Evolutionary conservation across 92 coral and sea anemone species (phyloP).

Genomic region (Anthopleura xanthogrammica): DNA sequence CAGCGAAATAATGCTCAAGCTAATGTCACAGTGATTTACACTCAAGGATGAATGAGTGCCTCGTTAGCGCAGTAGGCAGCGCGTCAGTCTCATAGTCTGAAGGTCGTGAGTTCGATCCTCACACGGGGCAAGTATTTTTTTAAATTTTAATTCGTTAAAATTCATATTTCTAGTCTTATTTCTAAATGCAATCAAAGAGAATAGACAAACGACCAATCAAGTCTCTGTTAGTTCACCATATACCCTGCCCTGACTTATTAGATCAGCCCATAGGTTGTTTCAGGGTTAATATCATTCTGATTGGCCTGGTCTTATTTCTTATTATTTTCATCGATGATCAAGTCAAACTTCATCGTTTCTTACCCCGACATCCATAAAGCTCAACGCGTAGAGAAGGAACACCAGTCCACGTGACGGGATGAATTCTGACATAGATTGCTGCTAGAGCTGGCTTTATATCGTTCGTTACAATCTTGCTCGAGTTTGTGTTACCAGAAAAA

Average conservation of each 20-base stretch:
- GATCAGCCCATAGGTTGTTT: no score
- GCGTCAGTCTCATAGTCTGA: slow-evolving; percentile 77
- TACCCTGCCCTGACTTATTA: no score
- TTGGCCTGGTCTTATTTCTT: no score
- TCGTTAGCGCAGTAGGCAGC: slow-evolving; percentile 85
- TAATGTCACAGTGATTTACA: no score
- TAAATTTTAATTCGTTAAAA: no score
- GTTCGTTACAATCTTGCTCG: slow-evolving; percentile 31
- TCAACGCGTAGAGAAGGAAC: slow-evolving; percentile 33
- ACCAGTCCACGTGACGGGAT: slow-evolving; percentile 29
- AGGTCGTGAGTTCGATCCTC: slow-evolving; percentile 99
- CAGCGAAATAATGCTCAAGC: no score
- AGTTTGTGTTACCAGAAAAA: slow-evolving; percentile 34
- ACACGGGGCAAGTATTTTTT: slow-evolving; percentile 77
- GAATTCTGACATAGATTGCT: slow-evolving; percentile 35
- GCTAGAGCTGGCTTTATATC: slow-evolving; percentile 20
- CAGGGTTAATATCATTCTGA: no score
- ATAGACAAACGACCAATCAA: no score
- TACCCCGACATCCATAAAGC: slow-evolving; percentile 51
- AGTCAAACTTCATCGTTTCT: neutral
- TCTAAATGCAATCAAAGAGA: no score
- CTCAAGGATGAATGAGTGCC: slow-evolving; percentile 4
- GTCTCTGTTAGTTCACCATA: no score
- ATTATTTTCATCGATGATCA: no score
- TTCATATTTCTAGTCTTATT: no score